Conservation (phyloP, 2,888 invertebrate genomes). For the Cristatella mucedo region DNA sequence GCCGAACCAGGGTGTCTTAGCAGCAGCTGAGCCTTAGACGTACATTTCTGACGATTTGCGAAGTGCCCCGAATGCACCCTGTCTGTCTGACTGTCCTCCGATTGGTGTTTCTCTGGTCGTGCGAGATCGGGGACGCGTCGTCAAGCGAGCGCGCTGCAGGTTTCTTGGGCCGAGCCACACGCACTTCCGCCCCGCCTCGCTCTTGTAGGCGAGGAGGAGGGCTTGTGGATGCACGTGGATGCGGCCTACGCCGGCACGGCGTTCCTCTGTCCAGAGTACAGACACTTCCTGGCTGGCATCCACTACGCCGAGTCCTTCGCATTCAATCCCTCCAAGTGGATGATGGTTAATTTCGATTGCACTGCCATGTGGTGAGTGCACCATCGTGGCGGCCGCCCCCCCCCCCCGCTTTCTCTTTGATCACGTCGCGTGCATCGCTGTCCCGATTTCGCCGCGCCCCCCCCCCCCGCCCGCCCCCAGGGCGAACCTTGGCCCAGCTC, state of each 20-base stretch:
- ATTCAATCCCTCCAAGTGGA: conserved; percentile 96
- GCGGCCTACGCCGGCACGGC: conserved; percentile 92
- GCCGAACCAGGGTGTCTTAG: too few relatives aligned
- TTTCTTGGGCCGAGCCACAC: too few relatives aligned
- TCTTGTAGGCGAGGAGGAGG: conserved; percentile 50
- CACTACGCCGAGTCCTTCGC: conserved; percentile 75
- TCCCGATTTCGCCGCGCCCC: too few relatives aligned
- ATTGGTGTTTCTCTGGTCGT: neutral
- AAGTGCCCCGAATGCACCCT: too few relatives aligned
- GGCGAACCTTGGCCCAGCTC: too few relatives aligned
- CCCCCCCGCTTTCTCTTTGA: too few relatives aligned
- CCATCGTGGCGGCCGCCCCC: too few relatives aligned
- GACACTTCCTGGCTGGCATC: conserved; percentile 66
- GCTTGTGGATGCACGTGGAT: conserved; percentile 88
- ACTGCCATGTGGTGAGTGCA: conserved; percentile 85
- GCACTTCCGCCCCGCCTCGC: neutral
- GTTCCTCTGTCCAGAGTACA: conserved; percentile 86
- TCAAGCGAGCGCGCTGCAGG: too few relatives aligned
- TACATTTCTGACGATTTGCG: too few relatives aligned
- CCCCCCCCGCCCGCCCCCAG: too few relatives aligned
- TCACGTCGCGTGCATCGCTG: too few relatives aligned
- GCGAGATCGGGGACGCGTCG: neutral
- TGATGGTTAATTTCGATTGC: conserved; percentile 97
- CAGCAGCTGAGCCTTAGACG: too few relatives aligned
- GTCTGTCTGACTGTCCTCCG: neutral